Base-by-base conservation (phyloP, 2,113 vertebrate species). In the Condylura cristata region DNA sequence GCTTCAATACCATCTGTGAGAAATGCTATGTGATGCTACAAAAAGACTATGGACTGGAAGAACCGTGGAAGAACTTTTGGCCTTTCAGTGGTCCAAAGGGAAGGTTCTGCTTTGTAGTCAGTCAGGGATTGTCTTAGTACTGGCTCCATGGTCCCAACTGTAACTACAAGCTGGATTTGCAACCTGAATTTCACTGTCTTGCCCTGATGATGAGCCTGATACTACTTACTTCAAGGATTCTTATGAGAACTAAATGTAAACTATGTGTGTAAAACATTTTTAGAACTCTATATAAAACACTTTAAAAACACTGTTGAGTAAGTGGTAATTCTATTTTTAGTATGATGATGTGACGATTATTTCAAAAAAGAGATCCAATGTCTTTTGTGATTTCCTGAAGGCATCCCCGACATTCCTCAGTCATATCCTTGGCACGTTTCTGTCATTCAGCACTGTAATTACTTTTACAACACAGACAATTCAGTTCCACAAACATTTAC, bases 301-400 rank as follows among this genome's bases (percentile, higher is more conserved):
- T 26, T 93, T 75, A 14, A 48, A 61, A 86, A 61, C n/a, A 60
- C 24, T 7, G 5, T 86, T 51, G 90, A 94, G 60, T 93, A 91
- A 53, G 28, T 89, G n/a, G 48, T 86, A 66, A 87, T 58, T 94
- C 75, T 97, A 91, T 89, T 95, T 97, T 96, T 93, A 82, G 83
- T 56, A 58, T 60, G 56, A 86, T 95, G 58, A 72, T 91, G n/a
- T 84, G 71, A 91, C 65, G 86, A n/a, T 84, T 86, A 90, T 85
- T 95, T 96, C 14, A 56, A 26, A 83, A 84, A 90, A 61, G 46
- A 94, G 71, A 91, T 81, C 41, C 46, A 58, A 1, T 63, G 41
- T 91, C 86, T 95, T 90, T 76, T 87, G 76, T 70, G 86, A 91
- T 96, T 97, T 96, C 71, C 37, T 81, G 83, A 94, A 96, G 60